These are phyloP conservation scores for Chydorus sphaericus DNA, from an alignment of 2,888 invertebrate genomes.

Conservation along the genomic window DNA sequence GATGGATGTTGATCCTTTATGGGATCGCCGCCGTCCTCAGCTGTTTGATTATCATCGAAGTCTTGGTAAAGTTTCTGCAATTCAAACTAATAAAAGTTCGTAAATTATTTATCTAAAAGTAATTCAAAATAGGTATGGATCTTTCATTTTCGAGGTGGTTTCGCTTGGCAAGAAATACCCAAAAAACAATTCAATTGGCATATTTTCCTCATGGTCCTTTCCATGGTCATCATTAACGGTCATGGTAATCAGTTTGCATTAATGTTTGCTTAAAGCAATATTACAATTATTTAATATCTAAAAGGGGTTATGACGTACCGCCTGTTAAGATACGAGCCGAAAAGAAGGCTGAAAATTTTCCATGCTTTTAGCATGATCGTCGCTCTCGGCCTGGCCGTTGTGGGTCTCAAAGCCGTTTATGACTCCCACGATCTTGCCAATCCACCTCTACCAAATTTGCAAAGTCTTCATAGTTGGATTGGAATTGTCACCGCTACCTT, in stretches of 20 bases:
- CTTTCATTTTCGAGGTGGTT: constrained; percentile 42
- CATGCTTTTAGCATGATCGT: constrained; percentile 54
- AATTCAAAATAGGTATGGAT: no score
- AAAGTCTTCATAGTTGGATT: constrained; percentile 65
- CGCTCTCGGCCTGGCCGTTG: constrained; percentile 48
- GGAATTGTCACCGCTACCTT: constrained; percentile 56
- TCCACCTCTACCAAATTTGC: constrained; percentile 50
- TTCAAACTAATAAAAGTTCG: no score
- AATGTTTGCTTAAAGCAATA: neutral
- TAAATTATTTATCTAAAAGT: no score
- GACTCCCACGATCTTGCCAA: constrained; percentile 52
- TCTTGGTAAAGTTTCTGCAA: no score
- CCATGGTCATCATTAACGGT: constrained; percentile 62
- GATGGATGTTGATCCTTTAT: constrained; percentile 1
- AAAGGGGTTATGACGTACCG: constrained; percentile 68
- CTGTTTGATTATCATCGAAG: constrained; percentile 36
- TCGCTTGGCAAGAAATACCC: constrained; percentile 48
- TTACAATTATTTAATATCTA: constrained; percentile 19
- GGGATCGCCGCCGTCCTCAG: constrained; percentile 28
- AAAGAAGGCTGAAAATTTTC: constrained; percentile 54
- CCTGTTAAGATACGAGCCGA: constrained; percentile 52
- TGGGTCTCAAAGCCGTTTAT: constrained; percentile 62
- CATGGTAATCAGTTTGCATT: constrained; percentile 49
- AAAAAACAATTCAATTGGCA: constrained; percentile 68
- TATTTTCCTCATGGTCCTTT: constrained; percentile 66